phyloP scores from a whole-genome alignment of 2,888 invertebrate species.

The Rhamnusium bicolor region DNA sequence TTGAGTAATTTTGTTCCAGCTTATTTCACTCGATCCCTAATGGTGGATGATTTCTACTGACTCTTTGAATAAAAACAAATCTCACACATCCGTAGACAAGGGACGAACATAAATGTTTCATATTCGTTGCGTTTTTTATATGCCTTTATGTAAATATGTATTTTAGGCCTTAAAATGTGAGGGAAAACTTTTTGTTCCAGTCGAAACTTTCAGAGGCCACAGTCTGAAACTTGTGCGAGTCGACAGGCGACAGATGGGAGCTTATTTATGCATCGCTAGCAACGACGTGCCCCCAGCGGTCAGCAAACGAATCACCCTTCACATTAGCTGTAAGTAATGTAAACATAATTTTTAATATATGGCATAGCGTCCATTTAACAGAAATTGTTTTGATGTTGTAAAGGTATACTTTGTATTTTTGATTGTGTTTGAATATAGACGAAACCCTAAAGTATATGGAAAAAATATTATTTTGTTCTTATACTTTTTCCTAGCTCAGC shows the following conservation, averaged over 20 bases:
- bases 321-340: slow-evolving; percentile 82
- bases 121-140: background rate
- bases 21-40: background rate
- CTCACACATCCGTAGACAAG: background rate
- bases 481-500: too few species aligned
- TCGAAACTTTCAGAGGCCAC: slow-evolving; percentile 74
- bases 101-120: background rate
- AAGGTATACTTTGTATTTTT: too few species aligned
- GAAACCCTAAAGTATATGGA: too few species aligned
- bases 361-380: too few species aligned
- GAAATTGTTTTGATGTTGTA: too few species aligned
- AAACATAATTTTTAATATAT: background rate
- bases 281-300: slow-evolving; percentile 78
- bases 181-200: slow-evolving; percentile 63
- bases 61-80: background rate
- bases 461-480: too few species aligned
- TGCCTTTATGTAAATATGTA: slow-evolving; percentile 20
- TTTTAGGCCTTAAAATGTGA: background rate
- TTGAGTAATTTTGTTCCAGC: background rate
- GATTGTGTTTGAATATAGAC: too few species aligned
- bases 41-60: background rate
- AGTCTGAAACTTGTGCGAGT: slow-evolving; percentile 74
- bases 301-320: slow-evolving; percentile 81
- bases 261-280: slow-evolving; percentile 77
- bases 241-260: slow-evolving; percentile 76